phyloP scores from a whole-genome alignment of 2,888 invertebrate species.

The Tuberolachnus salignus region DNA sequence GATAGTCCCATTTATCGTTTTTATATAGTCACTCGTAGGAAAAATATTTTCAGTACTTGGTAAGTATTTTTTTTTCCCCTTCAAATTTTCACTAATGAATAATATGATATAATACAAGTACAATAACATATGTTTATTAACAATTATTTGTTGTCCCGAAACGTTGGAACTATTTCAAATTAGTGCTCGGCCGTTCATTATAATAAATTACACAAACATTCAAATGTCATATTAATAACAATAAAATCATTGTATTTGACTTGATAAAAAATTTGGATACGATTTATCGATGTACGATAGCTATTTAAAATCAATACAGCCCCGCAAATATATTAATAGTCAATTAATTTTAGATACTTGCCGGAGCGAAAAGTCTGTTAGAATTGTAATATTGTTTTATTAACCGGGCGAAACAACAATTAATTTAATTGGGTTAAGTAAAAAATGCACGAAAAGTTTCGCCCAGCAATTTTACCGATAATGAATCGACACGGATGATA shows the following conservation, averaged over 20 bases:
- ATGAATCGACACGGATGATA: too few relatives aligned
- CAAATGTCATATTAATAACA: conserved; percentile 32
- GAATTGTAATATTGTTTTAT: too few relatives aligned
- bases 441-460: too few relatives aligned
- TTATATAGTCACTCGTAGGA: neutral
- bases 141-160: neutral
- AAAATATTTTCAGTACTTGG: neutral
- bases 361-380: too few relatives aligned
- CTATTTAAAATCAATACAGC: neutral
- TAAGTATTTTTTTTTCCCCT: neutral
- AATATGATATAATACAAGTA: neutral
- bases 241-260: neutral
- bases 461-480: too few relatives aligned
- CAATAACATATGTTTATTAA: neutral
- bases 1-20: too few relatives aligned
- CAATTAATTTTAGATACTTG: too few relatives aligned
- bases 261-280: neutral
- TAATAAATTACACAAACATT: conserved; percentile 12
- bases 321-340: neutral
- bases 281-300: neutral
- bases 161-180: conserved; percentile 15
- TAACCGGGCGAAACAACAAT: too few relatives aligned
- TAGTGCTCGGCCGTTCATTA: neutral
- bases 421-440: too few relatives aligned
- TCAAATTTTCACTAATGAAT: neutral